Conservation (phyloP, 2,113 vertebrate genomes). For the Thermophis baileyi region DNA sequence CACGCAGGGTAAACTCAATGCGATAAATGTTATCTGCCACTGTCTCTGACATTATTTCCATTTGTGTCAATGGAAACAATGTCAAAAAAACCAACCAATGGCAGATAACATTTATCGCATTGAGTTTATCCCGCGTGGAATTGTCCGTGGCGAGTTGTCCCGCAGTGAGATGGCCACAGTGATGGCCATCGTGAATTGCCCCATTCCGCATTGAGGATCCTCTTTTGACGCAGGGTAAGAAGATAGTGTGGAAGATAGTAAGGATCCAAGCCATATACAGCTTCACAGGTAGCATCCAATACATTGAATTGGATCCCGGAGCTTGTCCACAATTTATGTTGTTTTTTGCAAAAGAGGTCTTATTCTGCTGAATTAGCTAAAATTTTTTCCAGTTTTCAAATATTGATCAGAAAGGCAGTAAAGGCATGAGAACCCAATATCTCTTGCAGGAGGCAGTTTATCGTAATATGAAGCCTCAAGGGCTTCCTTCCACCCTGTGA, state of each 20-base stretch:
- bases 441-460: neutral
- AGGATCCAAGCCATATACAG: neutral
- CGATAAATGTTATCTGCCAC: neutral
- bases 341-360: neutral
- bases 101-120: neutral
- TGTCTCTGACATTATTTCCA: neutral
- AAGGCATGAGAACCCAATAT: neutral
- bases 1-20: neutral
- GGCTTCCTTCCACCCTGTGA: neutral
- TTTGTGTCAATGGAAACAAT: neutral
- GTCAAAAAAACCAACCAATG: neutral
- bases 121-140: neutral
- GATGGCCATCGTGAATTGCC: neutral
- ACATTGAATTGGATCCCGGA: neutral
- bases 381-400: neutral
- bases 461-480: neutral
- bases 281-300: neutral
- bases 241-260: neutral
- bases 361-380: neutral
- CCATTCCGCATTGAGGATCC: neutral
- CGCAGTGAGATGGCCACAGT: no score
- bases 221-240: neutral
- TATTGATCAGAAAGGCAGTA: neutral
- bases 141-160: neutral
- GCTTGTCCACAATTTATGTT: neutral